Percentiles rank a stretch among this genome's conserved stretches.
These are phyloP conservation scores for Dryococelus australis DNA, from an alignment of 2,888 invertebrate species.

Conservation along the genomic window DNA sequence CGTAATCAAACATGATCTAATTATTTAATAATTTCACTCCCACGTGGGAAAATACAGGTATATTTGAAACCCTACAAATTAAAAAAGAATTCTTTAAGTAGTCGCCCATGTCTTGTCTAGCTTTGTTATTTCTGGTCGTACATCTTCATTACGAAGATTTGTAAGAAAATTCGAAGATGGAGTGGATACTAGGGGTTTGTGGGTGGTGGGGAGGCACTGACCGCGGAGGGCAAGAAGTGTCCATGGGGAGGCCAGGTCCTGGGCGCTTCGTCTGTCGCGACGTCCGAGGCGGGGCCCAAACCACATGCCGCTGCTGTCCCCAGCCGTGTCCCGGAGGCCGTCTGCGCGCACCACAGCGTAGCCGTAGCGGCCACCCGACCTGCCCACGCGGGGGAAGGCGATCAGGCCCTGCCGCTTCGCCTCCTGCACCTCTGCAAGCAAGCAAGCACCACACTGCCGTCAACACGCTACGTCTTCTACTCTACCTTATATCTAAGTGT, in stretches of 20 bases:
- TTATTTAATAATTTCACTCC: too few relatives aligned
- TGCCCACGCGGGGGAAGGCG: slow-evolving; percentile 4
- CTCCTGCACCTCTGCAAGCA: background rate
- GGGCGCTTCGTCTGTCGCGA: slow-evolving; percentile 58
- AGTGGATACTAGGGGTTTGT: too few relatives aligned
- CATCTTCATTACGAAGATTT: too few relatives aligned
- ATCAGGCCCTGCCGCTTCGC: slow-evolving; percentile 25
- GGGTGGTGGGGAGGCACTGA: background rate
- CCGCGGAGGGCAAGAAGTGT: background rate
- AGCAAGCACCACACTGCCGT: background rate
- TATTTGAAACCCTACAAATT: too few relatives aligned
- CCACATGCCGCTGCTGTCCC: slow-evolving; percentile 62
- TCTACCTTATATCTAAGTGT: too few relatives aligned
- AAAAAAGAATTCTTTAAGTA: too few relatives aligned
- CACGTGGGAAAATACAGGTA: too few relatives aligned
- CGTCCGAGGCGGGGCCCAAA: slow-evolving; percentile 73
- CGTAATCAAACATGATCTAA: too few relatives aligned
- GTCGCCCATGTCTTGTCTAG: too few relatives aligned
- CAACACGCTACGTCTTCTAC: too few relatives aligned
- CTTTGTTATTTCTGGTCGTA: too few relatives aligned
- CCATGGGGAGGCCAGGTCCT: slow-evolving; percentile 39
- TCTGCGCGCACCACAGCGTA: background rate
- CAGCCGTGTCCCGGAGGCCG: slow-evolving; percentile 21
- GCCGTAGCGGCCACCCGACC: background rate
- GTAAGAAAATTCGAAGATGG: too few relatives aligned